These are phyloP conservation scores for Hirtodrosophila histrioides DNA, from an alignment of 2,888 invertebrate species.

Conservation along the genomic window DNA sequence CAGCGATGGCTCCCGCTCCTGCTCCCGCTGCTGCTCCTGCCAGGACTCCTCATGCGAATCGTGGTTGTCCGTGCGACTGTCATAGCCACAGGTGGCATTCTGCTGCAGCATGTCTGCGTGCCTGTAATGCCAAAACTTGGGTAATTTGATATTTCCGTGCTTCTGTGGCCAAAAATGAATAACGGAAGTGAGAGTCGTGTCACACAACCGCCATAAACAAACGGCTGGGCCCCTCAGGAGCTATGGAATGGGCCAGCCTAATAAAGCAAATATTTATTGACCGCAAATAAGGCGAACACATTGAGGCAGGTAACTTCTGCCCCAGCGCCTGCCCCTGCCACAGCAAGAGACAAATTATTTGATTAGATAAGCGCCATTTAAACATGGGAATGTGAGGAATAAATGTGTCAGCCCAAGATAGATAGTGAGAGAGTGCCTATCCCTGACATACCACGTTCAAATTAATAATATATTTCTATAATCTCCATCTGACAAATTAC, in stretches of 20 bases:
- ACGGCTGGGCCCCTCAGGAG: conserved; percentile 1
- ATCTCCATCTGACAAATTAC: no score
- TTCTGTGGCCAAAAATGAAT: conserved; percentile 65
- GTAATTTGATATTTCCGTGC: conserved; percentile 71
- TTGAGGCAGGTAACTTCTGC: conserved; percentile 37
- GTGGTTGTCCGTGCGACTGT: conserved; percentile 59
- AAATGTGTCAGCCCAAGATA: no score
- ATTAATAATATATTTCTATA: no score
- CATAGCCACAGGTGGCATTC: conserved; percentile 86
- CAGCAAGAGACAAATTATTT: conserved; percentile 14
- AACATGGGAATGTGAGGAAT: conserved; percentile 11
- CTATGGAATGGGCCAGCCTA: conserved; percentile 21
- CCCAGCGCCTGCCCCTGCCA: neutral
- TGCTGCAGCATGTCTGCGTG: conserved; percentile 85
- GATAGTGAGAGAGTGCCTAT: no score
- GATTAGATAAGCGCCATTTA: conserved; percentile 50
- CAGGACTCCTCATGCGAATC: conserved; percentile 1
- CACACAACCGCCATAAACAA: conserved; percentile 7
- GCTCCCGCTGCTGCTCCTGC: neutral
- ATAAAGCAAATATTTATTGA: conserved; percentile 65
- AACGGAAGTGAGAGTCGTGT: conserved; percentile 45
- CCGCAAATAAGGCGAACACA: conserved; percentile 66
- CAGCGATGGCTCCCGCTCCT: conserved; percentile 16
- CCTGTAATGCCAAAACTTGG: conserved; percentile 60
- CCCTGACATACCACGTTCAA: no score